phyloP scores from a whole-genome alignment of 2,888 invertebrate genomes.

The Thecophora atra region DNA sequence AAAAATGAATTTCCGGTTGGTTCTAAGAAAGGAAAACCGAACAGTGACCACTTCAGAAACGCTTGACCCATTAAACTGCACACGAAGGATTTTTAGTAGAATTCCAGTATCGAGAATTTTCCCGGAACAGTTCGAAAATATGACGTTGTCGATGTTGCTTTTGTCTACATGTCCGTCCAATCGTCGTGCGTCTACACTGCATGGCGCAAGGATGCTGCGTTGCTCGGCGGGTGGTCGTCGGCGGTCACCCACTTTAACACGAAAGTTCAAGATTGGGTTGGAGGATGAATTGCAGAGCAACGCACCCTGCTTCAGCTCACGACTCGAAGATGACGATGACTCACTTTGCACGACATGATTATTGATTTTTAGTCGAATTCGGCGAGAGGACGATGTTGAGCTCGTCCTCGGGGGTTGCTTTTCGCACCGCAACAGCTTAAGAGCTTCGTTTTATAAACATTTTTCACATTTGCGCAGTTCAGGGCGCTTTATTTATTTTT shows the following conservation, averaged over 20 bases:
- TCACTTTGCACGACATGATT: constrained; percentile 29
- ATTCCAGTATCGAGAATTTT: constrained; percentile 23
- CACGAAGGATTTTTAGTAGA: not conserved
- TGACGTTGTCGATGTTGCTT: constrained; percentile 18
- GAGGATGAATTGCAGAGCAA: not conserved
- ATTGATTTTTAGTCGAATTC: constrained; percentile 30
- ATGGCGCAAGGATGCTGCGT: constrained; percentile 13
- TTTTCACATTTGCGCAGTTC: not conserved
- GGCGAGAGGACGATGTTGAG: constrained; percentile 3
- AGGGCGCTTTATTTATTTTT: constrained; percentile 7
- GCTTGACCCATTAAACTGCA: constrained; percentile 31
- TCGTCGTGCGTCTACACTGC: not conserved
- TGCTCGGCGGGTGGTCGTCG: not conserved
- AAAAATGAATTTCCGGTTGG: constrained; percentile 24
- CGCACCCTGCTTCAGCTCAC: constrained; percentile 1
- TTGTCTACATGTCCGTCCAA: not conserved
- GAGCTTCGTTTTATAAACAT: no score
- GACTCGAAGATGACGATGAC: constrained; percentile 10
- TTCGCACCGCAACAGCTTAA: no score
- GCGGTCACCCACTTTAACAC: not conserved
- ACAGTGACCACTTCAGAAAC: constrained; percentile 14
- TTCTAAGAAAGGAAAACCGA: not conserved
- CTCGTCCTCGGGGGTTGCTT: not conserved
- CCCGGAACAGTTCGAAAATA: not conserved
- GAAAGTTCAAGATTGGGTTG: not conserved